phyloP scores from a whole-genome alignment of 2,113 vertebrate genomes.

The Nanger granti region DNA sequence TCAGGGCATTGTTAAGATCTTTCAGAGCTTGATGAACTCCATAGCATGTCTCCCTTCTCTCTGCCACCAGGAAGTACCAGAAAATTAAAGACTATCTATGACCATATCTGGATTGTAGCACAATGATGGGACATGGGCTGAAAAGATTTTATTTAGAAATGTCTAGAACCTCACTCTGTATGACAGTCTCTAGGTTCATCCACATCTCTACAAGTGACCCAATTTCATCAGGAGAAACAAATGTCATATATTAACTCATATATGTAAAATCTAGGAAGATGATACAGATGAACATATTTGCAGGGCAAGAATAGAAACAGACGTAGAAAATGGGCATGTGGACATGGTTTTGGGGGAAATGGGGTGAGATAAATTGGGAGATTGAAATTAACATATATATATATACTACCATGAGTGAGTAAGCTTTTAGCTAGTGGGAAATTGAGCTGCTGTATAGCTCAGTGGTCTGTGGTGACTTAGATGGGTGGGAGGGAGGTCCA shows the following conservation, averaged over 20 bases:
- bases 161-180: not conserved
- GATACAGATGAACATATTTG: not conserved
- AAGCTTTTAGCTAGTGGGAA: not conserved
- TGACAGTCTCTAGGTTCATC: not conserved
- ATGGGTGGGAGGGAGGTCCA: not conserved
- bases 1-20: not conserved
- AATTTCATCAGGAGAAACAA: not conserved
- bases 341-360: not conserved
- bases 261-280: not conserved
- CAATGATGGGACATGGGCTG: not conserved
- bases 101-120: not conserved
- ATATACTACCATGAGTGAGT: not conserved
- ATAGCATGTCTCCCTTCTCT: not conserved
- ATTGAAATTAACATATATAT: not conserved
- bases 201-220: not conserved
- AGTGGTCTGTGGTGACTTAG: not conserved
- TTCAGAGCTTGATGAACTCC: not conserved
- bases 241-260: rapidly evolving
- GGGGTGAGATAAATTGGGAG: not conserved
- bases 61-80: not conserved
- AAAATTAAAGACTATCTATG: not conserved
- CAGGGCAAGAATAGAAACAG: not conserved
- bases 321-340: not conserved
- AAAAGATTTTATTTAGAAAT: not conserved
- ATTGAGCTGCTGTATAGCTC: not conserved